phyloP scores from a whole-genome alignment of 1,140 invertebrate species.

The Cotesia glomerata region DNA sequence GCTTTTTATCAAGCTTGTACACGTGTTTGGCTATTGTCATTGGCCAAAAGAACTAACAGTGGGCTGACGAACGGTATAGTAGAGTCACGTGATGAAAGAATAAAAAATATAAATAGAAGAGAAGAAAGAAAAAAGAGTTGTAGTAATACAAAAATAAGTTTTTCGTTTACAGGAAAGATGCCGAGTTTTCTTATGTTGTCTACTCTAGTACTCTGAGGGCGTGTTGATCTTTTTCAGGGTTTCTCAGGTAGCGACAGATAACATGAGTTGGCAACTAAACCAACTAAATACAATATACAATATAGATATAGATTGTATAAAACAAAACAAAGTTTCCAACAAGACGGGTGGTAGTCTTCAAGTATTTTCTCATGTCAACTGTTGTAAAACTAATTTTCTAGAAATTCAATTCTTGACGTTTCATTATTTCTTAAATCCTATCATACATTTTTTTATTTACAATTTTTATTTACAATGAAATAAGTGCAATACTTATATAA shows the following conservation, averaged over 20 bases:
- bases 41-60: no score
- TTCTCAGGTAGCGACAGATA: conserved; percentile 1
- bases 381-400: conserved; percentile 13
- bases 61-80: no score
- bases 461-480: neutral
- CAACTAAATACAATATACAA: neutral
- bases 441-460: neutral
- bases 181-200: neutral
- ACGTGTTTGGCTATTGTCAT: no score
- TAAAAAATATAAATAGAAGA: no score
- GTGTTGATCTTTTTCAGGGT: neutral
- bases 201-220: no score
- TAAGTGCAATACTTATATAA: no score
- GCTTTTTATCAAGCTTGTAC: no score
- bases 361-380: neutral
- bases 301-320: neutral
- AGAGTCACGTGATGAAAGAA: neutral
- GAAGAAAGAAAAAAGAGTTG: neutral
- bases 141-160: conserved; percentile 1
- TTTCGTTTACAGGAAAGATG: neutral
- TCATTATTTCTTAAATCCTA: neutral
- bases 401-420: conserved; percentile 2
- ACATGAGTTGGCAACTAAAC: conserved; percentile 6
- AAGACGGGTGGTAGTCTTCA: neutral
- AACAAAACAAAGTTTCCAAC: conserved; percentile 2